A percentile compares a stretch with the other conserved stretches of the same genome.
phyloP scores from a whole-genome alignment of 2,888 invertebrate genomes.

The Gryllus longicercus region DNA sequence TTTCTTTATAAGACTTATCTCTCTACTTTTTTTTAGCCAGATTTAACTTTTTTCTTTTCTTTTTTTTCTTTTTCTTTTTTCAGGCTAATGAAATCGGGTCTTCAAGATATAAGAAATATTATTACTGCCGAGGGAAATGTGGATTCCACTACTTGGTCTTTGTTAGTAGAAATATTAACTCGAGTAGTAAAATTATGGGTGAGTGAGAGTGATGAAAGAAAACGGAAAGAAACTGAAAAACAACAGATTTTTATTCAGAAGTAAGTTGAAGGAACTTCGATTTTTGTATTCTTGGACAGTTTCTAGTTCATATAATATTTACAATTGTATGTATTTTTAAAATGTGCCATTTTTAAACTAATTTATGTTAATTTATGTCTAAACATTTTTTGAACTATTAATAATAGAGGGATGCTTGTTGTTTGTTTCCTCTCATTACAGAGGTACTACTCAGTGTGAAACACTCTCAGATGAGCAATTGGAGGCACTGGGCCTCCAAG shows the following conservation, averaged over 20 bases:
- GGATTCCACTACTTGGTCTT: conserved; percentile 43
- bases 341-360: background rate
- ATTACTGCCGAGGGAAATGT: conserved; percentile 18
- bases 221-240: conserved; percentile 66
- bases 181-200: conserved; percentile 71
- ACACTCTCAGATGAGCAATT: conserved; percentile 63
- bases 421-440: background rate
- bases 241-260: conserved; percentile 56
- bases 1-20: too few species aligned
- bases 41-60: background rate
- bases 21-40: background rate
- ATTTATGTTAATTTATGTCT: background rate
- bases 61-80: conserved; percentile 35
- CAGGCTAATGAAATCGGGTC: conserved; percentile 57
- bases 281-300: background rate
- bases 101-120: conserved; percentile 20
- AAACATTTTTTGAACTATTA: background rate
- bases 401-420: background rate
- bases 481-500: conserved; percentile 60
- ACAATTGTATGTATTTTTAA: background rate
- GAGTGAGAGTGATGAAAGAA: conserved; percentile 65
- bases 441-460: conserved; percentile 22
- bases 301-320: background rate
- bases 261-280: conserved; percentile 21
- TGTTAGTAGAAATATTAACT: conserved; percentile 56